Base-by-base conservation (phyloP, 2,113 vertebrate genomes). In the Proteles cristata region DNA sequence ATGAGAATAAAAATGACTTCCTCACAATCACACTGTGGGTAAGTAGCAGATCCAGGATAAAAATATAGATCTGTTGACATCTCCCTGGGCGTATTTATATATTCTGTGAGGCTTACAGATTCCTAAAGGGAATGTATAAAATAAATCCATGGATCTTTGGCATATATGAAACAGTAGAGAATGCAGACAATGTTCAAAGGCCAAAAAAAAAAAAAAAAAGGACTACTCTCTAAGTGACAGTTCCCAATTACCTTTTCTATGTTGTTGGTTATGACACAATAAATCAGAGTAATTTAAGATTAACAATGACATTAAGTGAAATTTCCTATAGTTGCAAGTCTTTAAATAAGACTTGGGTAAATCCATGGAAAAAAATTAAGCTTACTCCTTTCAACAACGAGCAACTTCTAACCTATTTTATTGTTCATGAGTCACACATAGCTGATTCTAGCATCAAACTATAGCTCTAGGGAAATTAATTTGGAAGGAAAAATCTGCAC, bases 271-370 rank as follows among this genome's bases (percentile, higher is more conserved):
- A 82, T 55, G 33, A 95, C 4, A 58, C 0, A 81, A 33, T 45
- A 85, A 89, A 43, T 92, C 45, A 93, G 25, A 84, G 84, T 81
- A 93, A 95, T 82, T 86, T 85, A 85, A 85, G 28, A 69, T 73
- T 17, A 92, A 48, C 28, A 90, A 39, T 63, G 61, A 92, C 74
- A 93, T 68, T 81, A 88, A 63, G 26, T 90, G 43, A 94, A 95
- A 88, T 68, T 31, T 93, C 12, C 23, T 77, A 58, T 3, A 80
- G 43, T 68, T 21, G 15, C 1, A 74, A 93, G 31, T 2, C 9
- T 94, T 89, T 66, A 92, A 55, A 35, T 31, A 88, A 71, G 28
- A 93, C 31, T 85, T 8, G 16, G 11, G 35, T 65, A 86, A 94
- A 88, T 93, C 9, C 7, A 39, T 28, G 19, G 3, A 2, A 45